These are phyloP conservation scores for Siderastrea radians DNA, from an alignment of 92 coral and sea anemone genomes.

Conservation along the genomic window DNA sequence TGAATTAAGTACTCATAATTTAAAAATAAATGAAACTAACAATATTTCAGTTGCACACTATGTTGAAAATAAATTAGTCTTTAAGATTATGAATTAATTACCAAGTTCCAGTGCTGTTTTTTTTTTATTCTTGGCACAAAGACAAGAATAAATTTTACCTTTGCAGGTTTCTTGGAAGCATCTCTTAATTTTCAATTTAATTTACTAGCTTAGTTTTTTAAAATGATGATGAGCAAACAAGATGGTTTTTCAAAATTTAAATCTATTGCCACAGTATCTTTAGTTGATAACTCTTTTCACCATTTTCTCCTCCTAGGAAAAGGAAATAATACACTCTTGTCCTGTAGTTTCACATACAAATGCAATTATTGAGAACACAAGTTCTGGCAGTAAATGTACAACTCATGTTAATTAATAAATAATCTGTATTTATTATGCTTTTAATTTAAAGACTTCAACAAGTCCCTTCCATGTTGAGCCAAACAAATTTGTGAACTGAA, in stretches of 20 bases:
- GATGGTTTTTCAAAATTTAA: background rate
- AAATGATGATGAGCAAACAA: constrained; percentile 13
- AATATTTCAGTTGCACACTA: background rate
- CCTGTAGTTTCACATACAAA: background rate
- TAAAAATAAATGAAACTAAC: background rate
- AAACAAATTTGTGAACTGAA: constrained; percentile 5
- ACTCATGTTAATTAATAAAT: constrained; percentile 23
- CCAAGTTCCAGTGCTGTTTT: background rate
- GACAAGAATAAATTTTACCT: constrained; percentile 4
- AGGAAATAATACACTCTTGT: background rate
- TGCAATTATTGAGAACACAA: background rate
- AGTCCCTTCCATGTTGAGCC: background rate
- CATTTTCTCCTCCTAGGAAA: background rate
- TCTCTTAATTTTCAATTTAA: constrained; percentile 28
- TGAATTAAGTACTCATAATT: background rate
- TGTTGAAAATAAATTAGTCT: constrained; percentile 24
- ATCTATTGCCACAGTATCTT: background rate
- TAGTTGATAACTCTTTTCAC: background rate
- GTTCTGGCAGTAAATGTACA: constrained; percentile 20
- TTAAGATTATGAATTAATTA: constrained; percentile 2
- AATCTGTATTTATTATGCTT: constrained; percentile 10
- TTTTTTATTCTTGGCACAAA: background rate
- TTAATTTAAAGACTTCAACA: background rate
- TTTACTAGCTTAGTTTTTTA: constrained; percentile 6
- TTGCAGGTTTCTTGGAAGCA: constrained; percentile 23